phyloP scores from a whole-genome alignment of 2,797 vertebrate genomes.

The Pipistrellus pipistrellus region DNA sequence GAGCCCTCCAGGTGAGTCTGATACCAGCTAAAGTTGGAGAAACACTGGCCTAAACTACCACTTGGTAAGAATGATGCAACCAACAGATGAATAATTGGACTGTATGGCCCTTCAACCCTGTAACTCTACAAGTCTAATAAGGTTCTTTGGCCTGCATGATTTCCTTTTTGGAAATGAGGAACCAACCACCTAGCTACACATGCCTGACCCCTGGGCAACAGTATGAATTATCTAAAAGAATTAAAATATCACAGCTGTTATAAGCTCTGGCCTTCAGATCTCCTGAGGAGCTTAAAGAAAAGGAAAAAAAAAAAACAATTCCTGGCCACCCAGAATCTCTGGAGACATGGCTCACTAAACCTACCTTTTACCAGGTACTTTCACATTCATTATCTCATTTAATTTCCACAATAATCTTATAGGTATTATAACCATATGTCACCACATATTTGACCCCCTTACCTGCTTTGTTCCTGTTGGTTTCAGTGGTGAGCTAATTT shows the following conservation, averaged over 20 bases:
- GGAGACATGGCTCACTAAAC: neutral
- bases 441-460: neutral
- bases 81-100: neutral
- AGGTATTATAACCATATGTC: neutral
- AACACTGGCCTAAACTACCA: neutral
- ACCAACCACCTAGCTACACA: conserved; percentile 63
- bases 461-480: conserved; percentile 69
- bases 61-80: conserved; percentile 4
- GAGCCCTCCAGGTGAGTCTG: neutral
- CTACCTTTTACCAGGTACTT: neutral
- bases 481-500: conserved; percentile 77
- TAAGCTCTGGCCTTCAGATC: neutral
- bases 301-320: neutral
- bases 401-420: neutral
- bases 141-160: neutral
- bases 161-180: conserved; percentile 67
- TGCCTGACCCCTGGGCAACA: neutral
- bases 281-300: neutral
- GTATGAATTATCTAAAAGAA: neutral
- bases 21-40: neutral
- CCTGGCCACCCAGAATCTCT: neutral
- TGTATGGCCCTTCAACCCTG: neutral
- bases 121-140: neutral
- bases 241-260: neutral
- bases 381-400: neutral